A percentile compares a stretch with the other conserved stretches of the same genome.
These are phyloP conservation scores for Heteromormyrus szaboi DNA, from an alignment of 2,797 vertebrate species.

Conservation along the genomic window DNA sequence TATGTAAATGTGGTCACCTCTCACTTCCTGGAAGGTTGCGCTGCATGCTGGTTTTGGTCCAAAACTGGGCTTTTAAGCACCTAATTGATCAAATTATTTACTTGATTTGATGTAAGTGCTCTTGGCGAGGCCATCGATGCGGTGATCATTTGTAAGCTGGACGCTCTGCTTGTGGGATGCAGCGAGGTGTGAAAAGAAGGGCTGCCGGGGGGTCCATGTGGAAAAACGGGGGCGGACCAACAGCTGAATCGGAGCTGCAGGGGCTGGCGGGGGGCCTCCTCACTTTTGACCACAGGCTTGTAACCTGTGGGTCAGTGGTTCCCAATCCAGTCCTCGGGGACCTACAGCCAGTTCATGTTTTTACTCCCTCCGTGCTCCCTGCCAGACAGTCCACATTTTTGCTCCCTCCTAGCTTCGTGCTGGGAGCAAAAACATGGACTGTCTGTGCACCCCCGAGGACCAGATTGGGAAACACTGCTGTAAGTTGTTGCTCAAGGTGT, in stretches of 20 bases:
- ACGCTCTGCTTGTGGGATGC: neutral
- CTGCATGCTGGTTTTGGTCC: constrained; percentile 10
- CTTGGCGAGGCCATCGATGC: neutral
- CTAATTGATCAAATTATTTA: constrained; percentile 11
- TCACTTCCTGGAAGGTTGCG: neutral
- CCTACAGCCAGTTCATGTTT: neutral
- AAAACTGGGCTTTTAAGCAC: constrained; percentile 5
- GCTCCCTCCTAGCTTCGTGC: neutral
- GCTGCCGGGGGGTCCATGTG: neutral
- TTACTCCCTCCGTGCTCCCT: neutral
- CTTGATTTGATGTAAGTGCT: constrained; percentile 8
- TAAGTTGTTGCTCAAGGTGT: neutral
- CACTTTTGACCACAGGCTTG: neutral
- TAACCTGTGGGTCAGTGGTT: neutral
- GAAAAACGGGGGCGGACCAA: neutral
- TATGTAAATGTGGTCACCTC: neutral
- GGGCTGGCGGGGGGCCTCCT: neutral
- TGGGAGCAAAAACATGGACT: neutral
- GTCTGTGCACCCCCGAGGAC: neutral
- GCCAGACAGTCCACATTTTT: neutral
- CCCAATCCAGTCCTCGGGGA: neutral
- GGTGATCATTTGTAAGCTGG: neutral
- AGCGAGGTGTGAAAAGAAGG: neutral
- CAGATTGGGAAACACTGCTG: neutral
- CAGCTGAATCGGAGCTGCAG: neutral